These are phyloP conservation scores for Phortica okadai DNA, from an alignment of 2,888 invertebrate species.

Conservation along the genomic window DNA sequence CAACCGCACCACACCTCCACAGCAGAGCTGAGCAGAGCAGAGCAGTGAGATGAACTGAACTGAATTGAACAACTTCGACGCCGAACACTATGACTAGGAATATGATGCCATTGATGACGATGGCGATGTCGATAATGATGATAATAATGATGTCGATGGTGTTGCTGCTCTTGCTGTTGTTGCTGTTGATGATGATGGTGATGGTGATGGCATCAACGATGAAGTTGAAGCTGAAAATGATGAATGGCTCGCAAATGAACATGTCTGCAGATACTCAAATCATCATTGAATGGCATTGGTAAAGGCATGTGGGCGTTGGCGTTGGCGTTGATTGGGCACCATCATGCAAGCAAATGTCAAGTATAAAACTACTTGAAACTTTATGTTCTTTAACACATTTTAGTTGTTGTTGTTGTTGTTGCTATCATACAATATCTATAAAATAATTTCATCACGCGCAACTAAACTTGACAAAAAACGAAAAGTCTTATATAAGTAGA, in stretches of 20 bases:
- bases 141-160: neutral
- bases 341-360: neutral
- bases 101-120: neutral
- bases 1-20: neutral
- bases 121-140: neutral
- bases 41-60: too few species aligned
- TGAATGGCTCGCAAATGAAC: constrained; percentile 64
- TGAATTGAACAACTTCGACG: constrained; percentile 4
- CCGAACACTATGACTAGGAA: neutral
- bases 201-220: neutral
- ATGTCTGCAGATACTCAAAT: constrained; percentile 25
- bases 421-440: neutral
- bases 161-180: too few species aligned
- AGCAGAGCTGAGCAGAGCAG: neutral
- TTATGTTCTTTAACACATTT: neutral
- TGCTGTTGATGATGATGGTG: neutral
- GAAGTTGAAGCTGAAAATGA: constrained; percentile 44
- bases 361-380: neutral
- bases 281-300: constrained; percentile 18
- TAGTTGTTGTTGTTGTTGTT: neutral
- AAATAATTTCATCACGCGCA: constrained; percentile 54
- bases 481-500: neutral
- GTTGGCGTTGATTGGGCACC: neutral
- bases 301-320: neutral
- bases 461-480: constrained; percentile 29